Percentiles rank a stretch among this genome's conserved stretches.
Evolutionary conservation across 2,888 invertebrate species (phyloP).

Genomic region (Lymantria monacha): DNA sequence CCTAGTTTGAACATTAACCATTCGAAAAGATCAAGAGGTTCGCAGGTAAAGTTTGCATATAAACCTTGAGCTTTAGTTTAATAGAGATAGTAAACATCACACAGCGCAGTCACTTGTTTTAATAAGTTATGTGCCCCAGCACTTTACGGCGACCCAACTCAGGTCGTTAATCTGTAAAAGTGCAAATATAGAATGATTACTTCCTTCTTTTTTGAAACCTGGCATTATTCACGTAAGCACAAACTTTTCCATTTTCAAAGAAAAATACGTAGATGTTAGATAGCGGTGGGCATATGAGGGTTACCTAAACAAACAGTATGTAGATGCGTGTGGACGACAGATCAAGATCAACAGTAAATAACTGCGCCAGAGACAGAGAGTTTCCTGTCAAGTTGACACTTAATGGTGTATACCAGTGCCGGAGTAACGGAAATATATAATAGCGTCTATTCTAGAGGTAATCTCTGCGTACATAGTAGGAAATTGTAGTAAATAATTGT

Average conservation of each 20-base stretch:
- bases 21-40: background rate
- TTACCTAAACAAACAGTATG: slow-evolving; percentile 42
- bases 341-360: slow-evolving; percentile 75
- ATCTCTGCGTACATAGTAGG: slow-evolving; percentile 9
- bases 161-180: background rate
- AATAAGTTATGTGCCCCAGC: background rate
- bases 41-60: background rate
- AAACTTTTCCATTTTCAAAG: slow-evolving; percentile 1
- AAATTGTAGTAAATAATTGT: slow-evolving; percentile 1
- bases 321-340: slow-evolving; percentile 45
- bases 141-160: background rate
- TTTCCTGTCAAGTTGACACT: slow-evolving; percentile 71
- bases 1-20: background rate
- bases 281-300: slow-evolving; percentile 7
- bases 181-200: background rate
- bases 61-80: background rate
- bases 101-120: background rate
- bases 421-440: slow-evolving; percentile 22
- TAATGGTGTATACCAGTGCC: slow-evolving; percentile 46
- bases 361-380: slow-evolving; percentile 65
- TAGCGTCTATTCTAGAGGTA: slow-evolving; percentile 15
- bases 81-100: background rate
- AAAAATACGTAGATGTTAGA: slow-evolving; percentile 8
- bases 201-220: background rate
- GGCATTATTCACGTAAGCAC: background rate